Percentiles rank a stretch among this genome's conserved stretches.
Evolutionary conservation across 2,113 vertebrate genomes (phyloP).

Genomic region (Monopterus albus): DNA sequence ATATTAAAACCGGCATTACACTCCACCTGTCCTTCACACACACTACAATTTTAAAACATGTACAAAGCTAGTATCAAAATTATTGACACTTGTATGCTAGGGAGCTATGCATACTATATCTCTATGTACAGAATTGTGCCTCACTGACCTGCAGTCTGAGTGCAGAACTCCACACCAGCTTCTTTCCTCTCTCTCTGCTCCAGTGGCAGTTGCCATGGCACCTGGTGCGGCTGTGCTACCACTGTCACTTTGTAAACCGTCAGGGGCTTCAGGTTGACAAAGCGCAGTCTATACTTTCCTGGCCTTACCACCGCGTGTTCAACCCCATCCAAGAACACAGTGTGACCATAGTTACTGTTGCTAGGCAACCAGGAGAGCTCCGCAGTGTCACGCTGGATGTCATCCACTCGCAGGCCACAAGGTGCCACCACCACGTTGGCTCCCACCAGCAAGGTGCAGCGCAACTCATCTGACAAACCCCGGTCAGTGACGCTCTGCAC

Average conservation of each 20-base stretch:
- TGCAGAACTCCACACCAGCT: conserved; percentile 93
- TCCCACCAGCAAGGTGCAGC: conserved; percentile 93
- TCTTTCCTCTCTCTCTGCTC: conserved; percentile 96
- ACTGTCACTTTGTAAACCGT: conserved; percentile 92
- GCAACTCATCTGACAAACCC: conserved; percentile 91
- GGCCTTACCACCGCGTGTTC: conserved; percentile 89
- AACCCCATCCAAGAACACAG: conserved; percentile 91
- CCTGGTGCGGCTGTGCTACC: conserved; percentile 92
- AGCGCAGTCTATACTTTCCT: conserved; percentile 88
- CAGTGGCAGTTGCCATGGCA: conserved; percentile 97
- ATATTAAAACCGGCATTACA: neutral
- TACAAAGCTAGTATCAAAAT: neutral
- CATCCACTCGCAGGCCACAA: conserved; percentile 88
- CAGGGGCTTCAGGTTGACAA: conserved; percentile 90
- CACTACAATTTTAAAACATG: conserved; percentile 6
- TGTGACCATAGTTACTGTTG: conserved; percentile 96
- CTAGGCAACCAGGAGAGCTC: conserved; percentile 95
- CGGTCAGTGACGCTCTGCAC: conserved; percentile 89
- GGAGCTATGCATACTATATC: neutral
- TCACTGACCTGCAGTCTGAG: conserved; percentile 91
- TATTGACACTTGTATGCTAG: neutral
- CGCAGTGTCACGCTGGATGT: conserved; percentile 91
- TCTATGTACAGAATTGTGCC: conserved; percentile 12
- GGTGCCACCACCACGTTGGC: conserved; percentile 93
- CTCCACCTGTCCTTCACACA: conserved; percentile 3